Conservation (phyloP, 1,140 invertebrate genomes). For the Cydia amplana region DNA sequence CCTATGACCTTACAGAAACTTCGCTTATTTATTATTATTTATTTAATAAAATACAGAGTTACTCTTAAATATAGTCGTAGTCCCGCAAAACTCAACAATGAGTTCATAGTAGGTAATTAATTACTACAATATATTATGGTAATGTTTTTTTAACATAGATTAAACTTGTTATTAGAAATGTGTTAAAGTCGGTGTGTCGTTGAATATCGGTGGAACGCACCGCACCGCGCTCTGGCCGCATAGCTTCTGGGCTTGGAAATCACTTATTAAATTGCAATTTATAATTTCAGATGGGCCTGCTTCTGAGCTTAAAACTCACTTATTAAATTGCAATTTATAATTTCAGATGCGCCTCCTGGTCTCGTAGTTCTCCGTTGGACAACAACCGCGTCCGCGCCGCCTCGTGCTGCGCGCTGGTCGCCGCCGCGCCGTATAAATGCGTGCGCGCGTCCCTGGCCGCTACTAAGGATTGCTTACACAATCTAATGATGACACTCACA, state of each 20-base stretch:
- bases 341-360: conserved; percentile 54
- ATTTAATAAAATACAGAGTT: too few species aligned
- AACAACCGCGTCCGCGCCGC: conserved; percentile 44
- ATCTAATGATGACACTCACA: conserved; percentile 50
- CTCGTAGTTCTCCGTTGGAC: conserved; percentile 8
- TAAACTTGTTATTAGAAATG: too few species aligned
- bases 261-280: background rate
- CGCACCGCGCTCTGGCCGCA: too few species aligned
- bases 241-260: background rate
- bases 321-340: background rate
- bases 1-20: too few species aligned
- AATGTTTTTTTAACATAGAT: too few species aligned
- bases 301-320: background rate
- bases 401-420: conserved; percentile 50
- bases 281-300: conserved; percentile 51
- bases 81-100: too few species aligned
- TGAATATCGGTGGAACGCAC: background rate
- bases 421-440: conserved; percentile 49
- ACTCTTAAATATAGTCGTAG: too few species aligned
- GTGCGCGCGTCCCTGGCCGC: conserved; percentile 56
- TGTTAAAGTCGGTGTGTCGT: background rate
- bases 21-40: too few species aligned
- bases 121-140: too few species aligned
- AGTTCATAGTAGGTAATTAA: too few species aligned
- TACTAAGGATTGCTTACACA: conserved; percentile 64